phyloP scores from a whole-genome alignment of 2,113 vertebrate genomes.

The Heliornis fulica region DNA sequence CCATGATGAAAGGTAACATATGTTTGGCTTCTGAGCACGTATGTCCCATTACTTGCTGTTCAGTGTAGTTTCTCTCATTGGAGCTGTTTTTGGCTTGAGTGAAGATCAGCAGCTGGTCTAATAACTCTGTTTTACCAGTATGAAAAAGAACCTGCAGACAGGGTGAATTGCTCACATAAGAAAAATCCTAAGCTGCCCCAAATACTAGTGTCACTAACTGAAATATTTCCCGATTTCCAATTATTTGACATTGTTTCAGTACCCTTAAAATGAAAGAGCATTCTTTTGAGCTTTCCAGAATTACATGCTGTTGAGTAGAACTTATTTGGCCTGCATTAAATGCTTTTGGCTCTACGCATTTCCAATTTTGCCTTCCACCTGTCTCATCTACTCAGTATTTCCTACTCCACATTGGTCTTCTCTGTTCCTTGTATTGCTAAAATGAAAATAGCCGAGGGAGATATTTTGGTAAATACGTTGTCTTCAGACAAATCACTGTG shows the following conservation, averaged over 20 bases:
- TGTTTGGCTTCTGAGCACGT: not conserved
- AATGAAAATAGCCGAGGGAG: not conserved
- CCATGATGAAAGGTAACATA: not conserved
- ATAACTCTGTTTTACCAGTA: not conserved
- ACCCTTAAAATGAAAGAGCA: not conserved
- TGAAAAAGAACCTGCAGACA: not conserved
- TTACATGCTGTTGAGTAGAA: not conserved
- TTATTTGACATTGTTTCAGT: not conserved
- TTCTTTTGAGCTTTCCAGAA: not conserved
- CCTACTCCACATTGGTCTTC: not conserved
- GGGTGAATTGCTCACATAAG: not conserved
- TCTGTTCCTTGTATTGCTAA: not conserved
- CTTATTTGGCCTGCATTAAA: not conserved
- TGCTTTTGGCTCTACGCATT: not conserved
- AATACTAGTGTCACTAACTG: fast-evolving
- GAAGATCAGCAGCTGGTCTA: not conserved
- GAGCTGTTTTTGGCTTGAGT: not conserved
- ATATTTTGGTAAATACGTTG: not conserved
- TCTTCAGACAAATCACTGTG: not conserved
- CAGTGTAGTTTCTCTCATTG: not conserved
- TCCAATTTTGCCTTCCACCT: not conserved
- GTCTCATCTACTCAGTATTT: not conserved
- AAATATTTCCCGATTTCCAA: not conserved
- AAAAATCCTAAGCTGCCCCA: not conserved
- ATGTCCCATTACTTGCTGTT: not conserved